Conservation (phyloP, 2,888 invertebrate species). For the Sphaerophoria taeniata region DNA sequence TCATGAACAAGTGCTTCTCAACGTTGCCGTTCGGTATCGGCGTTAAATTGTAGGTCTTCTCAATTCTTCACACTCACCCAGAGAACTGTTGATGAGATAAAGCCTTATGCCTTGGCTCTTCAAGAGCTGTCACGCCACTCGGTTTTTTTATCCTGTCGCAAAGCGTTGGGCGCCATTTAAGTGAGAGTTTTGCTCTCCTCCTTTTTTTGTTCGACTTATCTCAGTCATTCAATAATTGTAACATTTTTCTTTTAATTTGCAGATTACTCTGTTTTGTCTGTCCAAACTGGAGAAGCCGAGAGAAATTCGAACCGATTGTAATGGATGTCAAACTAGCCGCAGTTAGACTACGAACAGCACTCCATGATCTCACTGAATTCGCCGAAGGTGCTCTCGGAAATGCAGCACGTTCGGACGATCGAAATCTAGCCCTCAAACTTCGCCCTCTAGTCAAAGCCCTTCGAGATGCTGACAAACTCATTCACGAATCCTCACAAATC, state of each 20-base stretch:
- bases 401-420: conserved; percentile 91
- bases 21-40: too few relatives aligned
- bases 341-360: conserved; percentile 89
- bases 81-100: too few relatives aligned
- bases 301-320: conserved; percentile 90
- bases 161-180: not conserved
- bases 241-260: conserved; percentile 46
- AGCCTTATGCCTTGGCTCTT: too few relatives aligned
- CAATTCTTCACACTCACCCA: too few relatives aligned
- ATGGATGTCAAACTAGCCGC: conserved; percentile 93
- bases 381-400: conserved; percentile 94
- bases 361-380: conserved; percentile 95
- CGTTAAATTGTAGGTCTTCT: too few relatives aligned
- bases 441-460: conserved; percentile 91
- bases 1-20: too few relatives aligned
- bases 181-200: too few relatives aligned
- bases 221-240: not conserved
- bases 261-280: conserved; percentile 88
- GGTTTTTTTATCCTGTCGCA: too few relatives aligned
- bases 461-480: conserved; percentile 90
- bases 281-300: conserved; percentile 92
- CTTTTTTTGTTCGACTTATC: not conserved
- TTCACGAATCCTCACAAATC: conserved; percentile 90
- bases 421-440: conserved; percentile 89
- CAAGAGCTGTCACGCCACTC: too few relatives aligned